Base-by-base conservation (phyloP, 1,140 invertebrate genomes). In the Cotesia vestalis region DNA sequence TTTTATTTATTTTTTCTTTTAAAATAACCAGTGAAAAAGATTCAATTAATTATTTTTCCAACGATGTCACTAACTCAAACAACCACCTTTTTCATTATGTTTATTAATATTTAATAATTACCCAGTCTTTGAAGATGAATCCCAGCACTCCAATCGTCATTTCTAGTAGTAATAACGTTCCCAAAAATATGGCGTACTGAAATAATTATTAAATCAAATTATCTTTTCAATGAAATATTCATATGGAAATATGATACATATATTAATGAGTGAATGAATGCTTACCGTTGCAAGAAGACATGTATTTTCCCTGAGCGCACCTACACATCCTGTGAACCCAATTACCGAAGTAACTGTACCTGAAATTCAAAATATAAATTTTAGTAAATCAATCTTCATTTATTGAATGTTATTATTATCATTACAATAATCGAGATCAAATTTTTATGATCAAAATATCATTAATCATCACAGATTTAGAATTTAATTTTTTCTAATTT, bases 81-180 rank as follows among this genome's bases (percentile, higher is more conserved):
- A 27, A 27, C 27, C 27, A 3, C 27, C 27, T 27, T 27, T 27
- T 27, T 27, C 27, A 27, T 2, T 27, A 27, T 27, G 27, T 27
- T n/a, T 59, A n/a, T 34, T 12, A 62, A n/a, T 17, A n/a, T 36
- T 71, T 75, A 64, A 20, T 71, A 76, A 73, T 91, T 89, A 97
- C 95, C 95, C 95, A 98, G 81, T 98, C 96, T 91, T 98, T 98
- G 81, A 98, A 97, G 71, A 98, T 93, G 87, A 98, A 98, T 71
- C 94, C 95, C 77, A 98, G 87, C 74, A 98, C 94, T 63, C 95
- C 96, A 62, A 94, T 91, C 38, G 95, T 93, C 88, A 98, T 92
- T 88, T 99, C 96, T 69, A 95, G 89, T 60, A 98, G 85, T 40
- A 99, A 89, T 66, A 99, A 89, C 60, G 98, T 89, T 62, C 94